Evolutionary conservation across 2,113 vertebrate genomes (phyloP), one percentile per base, ranked within the genome.

Genomic region (Dromiciops gliroides): DNA sequence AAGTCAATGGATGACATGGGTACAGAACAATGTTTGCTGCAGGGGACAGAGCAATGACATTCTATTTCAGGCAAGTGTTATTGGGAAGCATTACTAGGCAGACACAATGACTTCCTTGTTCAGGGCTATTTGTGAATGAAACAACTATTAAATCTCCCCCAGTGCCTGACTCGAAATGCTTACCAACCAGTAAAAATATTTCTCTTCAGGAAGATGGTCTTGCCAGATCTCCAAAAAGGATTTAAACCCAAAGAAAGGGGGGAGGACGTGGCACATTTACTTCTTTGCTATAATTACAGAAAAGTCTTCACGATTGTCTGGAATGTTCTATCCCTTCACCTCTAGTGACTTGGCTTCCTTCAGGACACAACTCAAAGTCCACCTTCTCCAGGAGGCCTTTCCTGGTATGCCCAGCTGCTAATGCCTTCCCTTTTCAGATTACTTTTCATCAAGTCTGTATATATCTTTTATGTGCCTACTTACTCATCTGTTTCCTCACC

Each of bases 101-200:
- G 88, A n/a, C 53, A 96, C 92, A 90, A 91, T 52, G 94, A 50
- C 94, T 92, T 92, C 91, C 92, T 97, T 95, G 56, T 92, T 88
- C 51, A 0, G 25, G 47, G 31, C 67, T 91, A 12, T 93, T 50
- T 47, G 75, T 37, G 91, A 91, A 91, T 89, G 97, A 95, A 93
- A 88, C 37, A 1, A 3, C 0, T 67, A 92, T 16, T 37, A 95
- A 94, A 51, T 24, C 50, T 26, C 94, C 92, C 91, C 67, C n/a
- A 92, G 91, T n/a, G 19, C 52, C 67, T 90, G 89, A 50, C 44
- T 92, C 91, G 89, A 48, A 88, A 9, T 50, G 8, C 67, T 91
- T 93, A 51, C 90, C 52, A 90, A 88, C 53, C 37, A 25, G 91
- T 83, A 24, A 94, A 88, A 92, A 91, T 24, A 88, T 3, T 92